These are phyloP conservation scores for Rhinolophus ferrumequinum DNA, from an alignment of 2,113 vertebrate genomes.

Conservation along the genomic window DNA sequence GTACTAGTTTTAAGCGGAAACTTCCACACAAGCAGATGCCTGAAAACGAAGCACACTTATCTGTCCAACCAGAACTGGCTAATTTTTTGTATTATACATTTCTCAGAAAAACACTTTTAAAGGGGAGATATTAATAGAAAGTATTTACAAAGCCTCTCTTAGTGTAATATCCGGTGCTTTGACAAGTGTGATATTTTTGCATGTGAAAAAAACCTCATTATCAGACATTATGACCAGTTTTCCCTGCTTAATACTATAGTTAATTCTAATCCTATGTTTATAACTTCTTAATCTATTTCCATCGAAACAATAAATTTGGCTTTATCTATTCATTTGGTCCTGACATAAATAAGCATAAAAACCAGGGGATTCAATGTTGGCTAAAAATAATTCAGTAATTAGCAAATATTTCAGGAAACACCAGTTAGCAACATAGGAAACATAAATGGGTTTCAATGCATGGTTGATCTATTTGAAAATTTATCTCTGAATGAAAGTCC, in stretches of 20 bases:
- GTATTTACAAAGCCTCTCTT: background rate
- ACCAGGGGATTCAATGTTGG: background rate
- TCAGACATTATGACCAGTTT: conserved; percentile 27
- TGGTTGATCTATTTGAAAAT: conserved; percentile 39
- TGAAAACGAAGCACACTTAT: background rate
- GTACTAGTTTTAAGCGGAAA: background rate
- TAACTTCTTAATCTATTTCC: conserved; percentile 59
- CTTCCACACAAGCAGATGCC: background rate
- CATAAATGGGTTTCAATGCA: conserved; percentile 53
- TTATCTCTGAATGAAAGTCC: conserved; percentile 37
- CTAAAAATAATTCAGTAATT: conserved; percentile 57
- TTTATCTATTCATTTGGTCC: conserved; percentile 52
- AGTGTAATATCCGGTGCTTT: background rate
- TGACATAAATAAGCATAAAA: conserved; percentile 56
- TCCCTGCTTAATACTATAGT: conserved; percentile 35
- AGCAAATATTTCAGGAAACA: conserved; percentile 60
- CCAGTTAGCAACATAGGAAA: conserved; percentile 22
- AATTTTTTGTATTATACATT: background rate
- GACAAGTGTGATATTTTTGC: conserved; percentile 23
- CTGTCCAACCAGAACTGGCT: background rate
- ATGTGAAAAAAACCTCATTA: background rate
- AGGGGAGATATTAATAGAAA: conserved; percentile 38
- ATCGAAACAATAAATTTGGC: conserved; percentile 50
- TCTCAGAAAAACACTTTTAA: conserved; percentile 54
- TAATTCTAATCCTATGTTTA: conserved; percentile 46